These are phyloP conservation scores for Pyrocoelia pectoralis DNA, from an alignment of 2,888 invertebrate species.

Conservation along the genomic window DNA sequence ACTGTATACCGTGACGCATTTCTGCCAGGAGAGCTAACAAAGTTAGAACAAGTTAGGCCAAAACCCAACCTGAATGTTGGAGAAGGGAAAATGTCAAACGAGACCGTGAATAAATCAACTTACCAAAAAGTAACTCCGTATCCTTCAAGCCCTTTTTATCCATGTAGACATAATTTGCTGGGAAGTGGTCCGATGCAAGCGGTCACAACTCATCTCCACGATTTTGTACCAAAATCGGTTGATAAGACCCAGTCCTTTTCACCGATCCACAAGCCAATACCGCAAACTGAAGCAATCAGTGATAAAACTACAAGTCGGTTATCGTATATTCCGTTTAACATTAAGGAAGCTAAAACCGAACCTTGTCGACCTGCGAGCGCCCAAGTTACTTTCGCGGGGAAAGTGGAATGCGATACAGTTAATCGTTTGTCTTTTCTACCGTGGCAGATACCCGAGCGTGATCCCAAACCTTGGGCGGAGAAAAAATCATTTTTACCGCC, in stretches of 20 bases:
- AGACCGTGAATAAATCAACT: constrained; percentile 65
- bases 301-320: constrained; percentile 66
- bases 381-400: constrained; percentile 7
- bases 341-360: constrained; percentile 45
- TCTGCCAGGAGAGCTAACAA: constrained; percentile 23
- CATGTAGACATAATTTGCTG: constrained; percentile 64
- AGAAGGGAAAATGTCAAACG: constrained; percentile 21
- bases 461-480: constrained; percentile 23
- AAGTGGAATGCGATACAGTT: constrained; percentile 52
- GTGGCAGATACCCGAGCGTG: not conserved
- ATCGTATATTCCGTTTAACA: constrained; percentile 62
- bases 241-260: constrained; percentile 59
- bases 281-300: constrained; percentile 57
- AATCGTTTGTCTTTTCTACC: constrained; percentile 68
- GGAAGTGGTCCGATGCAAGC: constrained; percentile 69
- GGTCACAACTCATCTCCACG: constrained; percentile 71
- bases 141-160: constrained; percentile 61
- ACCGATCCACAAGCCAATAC: constrained; percentile 56
- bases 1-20: constrained; percentile 27
- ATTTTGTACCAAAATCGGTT: constrained; percentile 66
- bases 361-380: constrained; percentile 35
- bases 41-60: constrained; percentile 47
- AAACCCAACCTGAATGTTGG: constrained; percentile 48
- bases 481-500: constrained; percentile 1
- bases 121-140: constrained; percentile 63